Conservation (phyloP, 2,888 invertebrate genomes). For the Aromia moschata region DNA sequence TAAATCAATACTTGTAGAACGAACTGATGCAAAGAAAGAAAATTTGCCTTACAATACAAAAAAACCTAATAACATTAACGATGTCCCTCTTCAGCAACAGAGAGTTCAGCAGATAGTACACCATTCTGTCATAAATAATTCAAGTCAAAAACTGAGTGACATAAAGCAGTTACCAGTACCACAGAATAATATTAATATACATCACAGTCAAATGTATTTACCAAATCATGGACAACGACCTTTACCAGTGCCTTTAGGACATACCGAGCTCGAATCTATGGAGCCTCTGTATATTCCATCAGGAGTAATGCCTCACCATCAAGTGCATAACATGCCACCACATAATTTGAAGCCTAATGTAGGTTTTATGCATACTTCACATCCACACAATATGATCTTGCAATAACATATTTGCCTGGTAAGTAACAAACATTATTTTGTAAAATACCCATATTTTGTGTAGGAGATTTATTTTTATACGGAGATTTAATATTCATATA, state of each 20-base stretch:
- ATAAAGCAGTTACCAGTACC: slow-evolving; percentile 19
- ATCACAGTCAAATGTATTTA: slow-evolving; percentile 38
- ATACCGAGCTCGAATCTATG: slow-evolving; percentile 46
- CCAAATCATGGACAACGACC: slow-evolving; percentile 34
- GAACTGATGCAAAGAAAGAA: slow-evolving; percentile 28
- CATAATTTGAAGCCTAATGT: slow-evolving; percentile 30
- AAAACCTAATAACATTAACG: slow-evolving; percentile 24
- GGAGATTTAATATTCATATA: too few relatives aligned
- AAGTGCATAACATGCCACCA: slow-evolving; percentile 36
- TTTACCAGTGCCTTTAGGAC: slow-evolving; percentile 42
- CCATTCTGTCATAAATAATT: slow-evolving; percentile 5
- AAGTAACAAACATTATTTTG: too few relatives aligned
- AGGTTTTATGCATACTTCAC: slow-evolving; percentile 30
- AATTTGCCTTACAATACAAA: slow-evolving; percentile 25
- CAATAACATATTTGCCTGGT: too few relatives aligned
- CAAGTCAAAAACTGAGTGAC: slow-evolving; percentile 14
- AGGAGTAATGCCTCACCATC: slow-evolving; percentile 36
- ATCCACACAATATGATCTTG: slow-evolving; percentile 33
- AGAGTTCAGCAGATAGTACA: slow-evolving; percentile 14
- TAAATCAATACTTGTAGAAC: slow-evolving; percentile 58
- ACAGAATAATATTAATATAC: slow-evolving; percentile 29
- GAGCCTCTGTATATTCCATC: slow-evolving; percentile 40
- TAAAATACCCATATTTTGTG: too few relatives aligned
- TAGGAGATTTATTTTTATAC: too few relatives aligned
- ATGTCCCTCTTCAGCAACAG: slow-evolving; percentile 24